Evolutionary conservation across 2,888 invertebrate genomes (phyloP).

Genomic region (Spodoptera exigua): DNA sequence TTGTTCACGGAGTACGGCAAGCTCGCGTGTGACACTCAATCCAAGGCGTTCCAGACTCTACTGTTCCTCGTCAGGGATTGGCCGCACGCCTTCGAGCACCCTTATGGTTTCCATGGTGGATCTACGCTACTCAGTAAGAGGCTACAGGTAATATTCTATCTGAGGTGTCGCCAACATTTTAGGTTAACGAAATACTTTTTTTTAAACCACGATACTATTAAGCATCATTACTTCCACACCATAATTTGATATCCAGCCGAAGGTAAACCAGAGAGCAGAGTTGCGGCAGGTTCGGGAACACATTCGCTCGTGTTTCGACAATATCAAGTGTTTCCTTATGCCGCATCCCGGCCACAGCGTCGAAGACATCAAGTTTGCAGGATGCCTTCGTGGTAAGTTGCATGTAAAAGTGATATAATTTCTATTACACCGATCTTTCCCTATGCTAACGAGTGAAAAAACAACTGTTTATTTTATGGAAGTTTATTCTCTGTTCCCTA

Average conservation of each 20-base stretch:
- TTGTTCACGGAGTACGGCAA: conserved; percentile 99
- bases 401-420: too few species aligned
- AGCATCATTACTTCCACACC: neutral
- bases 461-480: too few species aligned
- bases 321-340: conserved; percentile 98
- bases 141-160: conserved; percentile 89
- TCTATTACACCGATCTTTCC: too few species aligned
- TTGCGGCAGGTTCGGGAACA: conserved; percentile 96
- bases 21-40: conserved; percentile 93
- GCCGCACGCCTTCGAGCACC: conserved; percentile 98
- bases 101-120: conserved; percentile 96
- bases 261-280: conserved; percentile 96
- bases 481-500: too few species aligned
- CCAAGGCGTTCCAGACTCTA: conserved; percentile 95
- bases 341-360: conserved; percentile 99
- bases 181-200: neutral
- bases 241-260: conserved; percentile 85
- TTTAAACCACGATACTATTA: too few species aligned
- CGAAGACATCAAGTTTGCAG: conserved; percentile 97
- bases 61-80: conserved; percentile 97
- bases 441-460: too few species aligned
- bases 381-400: conserved; percentile 81
- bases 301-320: conserved; percentile 97
- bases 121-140: conserved; percentile 94
- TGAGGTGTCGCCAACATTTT: neutral